A percentile compares a stretch with the other conserved stretches of the same genome.
Evolutionary conservation across 1,140 invertebrate species (phyloP).

Genomic region (Formica selysi): DNA sequence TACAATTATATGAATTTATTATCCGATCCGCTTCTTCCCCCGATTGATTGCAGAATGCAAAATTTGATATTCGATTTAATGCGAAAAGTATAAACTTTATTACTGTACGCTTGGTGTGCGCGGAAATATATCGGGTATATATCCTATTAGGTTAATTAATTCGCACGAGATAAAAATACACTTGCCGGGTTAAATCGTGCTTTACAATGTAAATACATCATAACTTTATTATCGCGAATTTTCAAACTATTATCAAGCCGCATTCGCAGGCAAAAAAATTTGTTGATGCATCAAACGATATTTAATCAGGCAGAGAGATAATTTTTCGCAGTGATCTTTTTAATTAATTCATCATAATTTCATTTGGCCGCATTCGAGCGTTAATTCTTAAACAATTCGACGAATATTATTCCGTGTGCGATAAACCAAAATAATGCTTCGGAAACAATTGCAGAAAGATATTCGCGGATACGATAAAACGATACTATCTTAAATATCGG

Average conservation of each 20-base stretch:
- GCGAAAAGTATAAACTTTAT: slow-evolving; percentile 11
- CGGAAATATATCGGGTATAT: neutral
- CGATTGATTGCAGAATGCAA: neutral
- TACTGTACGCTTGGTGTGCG: no score
- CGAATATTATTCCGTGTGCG: neutral
- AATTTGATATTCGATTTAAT: slow-evolving; percentile 6
- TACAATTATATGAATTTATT: slow-evolving; percentile 4
- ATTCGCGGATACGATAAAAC: neutral
- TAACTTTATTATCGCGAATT: slow-evolving; percentile 5
- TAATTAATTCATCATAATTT: slow-evolving; percentile 1
- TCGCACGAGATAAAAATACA: slow-evolving; percentile 27
- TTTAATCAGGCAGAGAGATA: neutral
- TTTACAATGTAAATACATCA: slow-evolving; percentile 20
- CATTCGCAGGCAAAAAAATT: neutral
- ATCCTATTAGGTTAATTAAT: slow-evolving; percentile 34
- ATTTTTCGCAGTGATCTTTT: slow-evolving; percentile 8
- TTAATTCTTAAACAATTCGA: neutral
- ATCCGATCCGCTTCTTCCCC: neutral
- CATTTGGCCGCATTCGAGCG: neutral
- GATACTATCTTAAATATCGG: slow-evolving; percentile 20
- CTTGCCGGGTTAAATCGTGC: neutral
- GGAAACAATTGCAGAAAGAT: neutral
- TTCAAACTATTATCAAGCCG: neutral
- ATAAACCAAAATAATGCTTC: neutral
- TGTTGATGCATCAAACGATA: neutral